These are phyloP conservation scores for Petrocephalus sullivani DNA, from an alignment of 2,797 vertebrate species.

Conservation along the genomic window DNA sequence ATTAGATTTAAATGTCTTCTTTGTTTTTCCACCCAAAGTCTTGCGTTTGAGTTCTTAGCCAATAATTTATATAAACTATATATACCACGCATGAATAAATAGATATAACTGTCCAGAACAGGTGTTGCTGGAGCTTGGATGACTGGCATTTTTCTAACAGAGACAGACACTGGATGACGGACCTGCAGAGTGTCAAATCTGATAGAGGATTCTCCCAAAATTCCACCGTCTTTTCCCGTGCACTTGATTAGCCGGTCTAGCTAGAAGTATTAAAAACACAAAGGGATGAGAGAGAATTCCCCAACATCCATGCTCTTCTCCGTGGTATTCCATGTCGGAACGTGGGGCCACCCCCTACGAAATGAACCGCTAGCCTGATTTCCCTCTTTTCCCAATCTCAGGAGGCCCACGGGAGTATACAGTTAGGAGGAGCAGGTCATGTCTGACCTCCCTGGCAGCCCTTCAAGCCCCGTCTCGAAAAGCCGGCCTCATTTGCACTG, in stretches of 20 bases:
- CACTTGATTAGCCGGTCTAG: neutral
- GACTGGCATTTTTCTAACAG: neutral
- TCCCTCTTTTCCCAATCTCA: slow-evolving; percentile 27
- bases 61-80: slow-evolving; percentile 62
- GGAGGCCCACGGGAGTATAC: slow-evolving; percentile 21
- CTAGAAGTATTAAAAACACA: slow-evolving; percentile 10
- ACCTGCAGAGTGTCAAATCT: neutral
- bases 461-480: neutral
- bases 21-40: slow-evolving; percentile 8
- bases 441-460: neutral
- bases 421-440: neutral
- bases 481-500: neutral
- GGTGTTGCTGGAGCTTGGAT: slow-evolving; percentile 14
- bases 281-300: neutral
- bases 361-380: neutral
- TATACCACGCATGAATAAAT: slow-evolving; percentile 51
- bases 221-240: neutral
- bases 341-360: neutral
- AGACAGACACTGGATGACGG: neutral
- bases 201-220: neutral
- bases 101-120: slow-evolving; percentile 34
- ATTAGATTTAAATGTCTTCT: slow-evolving; percentile 26
- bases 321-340: neutral
- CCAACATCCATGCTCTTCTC: slow-evolving; percentile 15
- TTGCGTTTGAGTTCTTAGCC: slow-evolving; percentile 32